Conservation (phyloP, 64 coral and sea anemone species). For the Cladopsammia gracilis region DNA sequence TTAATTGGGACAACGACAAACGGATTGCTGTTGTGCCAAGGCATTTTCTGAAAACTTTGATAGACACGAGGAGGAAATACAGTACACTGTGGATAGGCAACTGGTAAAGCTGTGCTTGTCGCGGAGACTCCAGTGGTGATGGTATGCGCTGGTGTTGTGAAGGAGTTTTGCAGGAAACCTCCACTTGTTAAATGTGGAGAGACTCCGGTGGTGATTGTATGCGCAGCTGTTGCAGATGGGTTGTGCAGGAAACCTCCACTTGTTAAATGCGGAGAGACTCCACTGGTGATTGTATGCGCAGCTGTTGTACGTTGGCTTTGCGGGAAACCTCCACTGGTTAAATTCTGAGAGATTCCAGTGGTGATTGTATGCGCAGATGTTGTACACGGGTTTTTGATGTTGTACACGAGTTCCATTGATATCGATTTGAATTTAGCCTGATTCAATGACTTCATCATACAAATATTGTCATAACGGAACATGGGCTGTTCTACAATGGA, state of each 20-base stretch:
- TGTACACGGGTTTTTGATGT: neutral
- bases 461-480: no score
- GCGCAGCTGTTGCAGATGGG: neutral
- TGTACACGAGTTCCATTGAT: no score
- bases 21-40: conserved; percentile 38
- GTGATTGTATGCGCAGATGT: neutral
- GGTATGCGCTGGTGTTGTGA: neutral
- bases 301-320: neutral
- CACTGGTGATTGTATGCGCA: neutral
- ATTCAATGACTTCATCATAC: no score
- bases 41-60: conserved; percentile 1
- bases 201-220: neutral
- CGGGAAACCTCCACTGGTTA: neutral
- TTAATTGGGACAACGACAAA: conserved; percentile 20
- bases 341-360: neutral
- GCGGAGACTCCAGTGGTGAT: neutral
- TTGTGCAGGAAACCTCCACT: conserved; percentile 10
- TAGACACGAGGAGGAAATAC: neutral
- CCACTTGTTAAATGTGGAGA: neutral
- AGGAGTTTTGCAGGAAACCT: neutral
- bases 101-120: neutral
- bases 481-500: no score
- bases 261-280: neutral
- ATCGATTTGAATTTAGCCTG: no score
- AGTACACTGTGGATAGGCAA: neutral